Base-by-base conservation (phyloP, 2,113 vertebrate species). In the Ia io region DNA sequence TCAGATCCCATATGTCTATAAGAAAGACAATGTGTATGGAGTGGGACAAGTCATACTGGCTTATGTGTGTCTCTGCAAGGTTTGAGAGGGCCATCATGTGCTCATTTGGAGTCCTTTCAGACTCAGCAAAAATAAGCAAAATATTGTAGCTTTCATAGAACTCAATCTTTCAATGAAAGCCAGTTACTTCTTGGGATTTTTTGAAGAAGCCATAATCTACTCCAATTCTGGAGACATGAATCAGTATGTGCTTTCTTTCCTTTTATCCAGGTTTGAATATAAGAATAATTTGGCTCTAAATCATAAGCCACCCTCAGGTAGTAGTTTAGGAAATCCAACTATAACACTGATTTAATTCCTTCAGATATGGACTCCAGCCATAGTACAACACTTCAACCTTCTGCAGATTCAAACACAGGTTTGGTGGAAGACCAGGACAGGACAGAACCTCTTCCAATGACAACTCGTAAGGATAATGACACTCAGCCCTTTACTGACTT, bases 401-500 rank as follows among this genome's bases (percentile, higher is more conserved):
- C 97, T 76, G 20, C 56, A 91, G 88, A 86, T 74, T 79, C 96
- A 95, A 69, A 74, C 32, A 61, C 92, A 67, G 84, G 82, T 83
- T 87, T 85, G 78, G 63, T 73, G 86, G 96, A 97, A 96, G 95
- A 96, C 10, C 35, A 76, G 93, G 56, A 84, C 92, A 95, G 88
- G 59, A 96, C 70, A 95, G 76, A 20, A 79, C 67, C 83, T 77
- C 51, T 71, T 87, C 77, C 96, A 82, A 0, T 96, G 88, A 93
- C 97, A 51, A 95, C 96, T 88, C 86, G 97, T 98, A 98, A 98
- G 97, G 76, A 97, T 67, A 40, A 95, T 8, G 37, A n/a, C 14
- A 28, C 16, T 28, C 28, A 49, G 37, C 30, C n/a, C n/a, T 87
- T 53, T 79, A 5, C 44, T 61, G 70, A 9, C 35, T 23, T 79